These are phyloP conservation scores for Tetramorium simillimum DNA, from an alignment of 1,140 invertebrate species.

Conservation along the genomic window DNA sequence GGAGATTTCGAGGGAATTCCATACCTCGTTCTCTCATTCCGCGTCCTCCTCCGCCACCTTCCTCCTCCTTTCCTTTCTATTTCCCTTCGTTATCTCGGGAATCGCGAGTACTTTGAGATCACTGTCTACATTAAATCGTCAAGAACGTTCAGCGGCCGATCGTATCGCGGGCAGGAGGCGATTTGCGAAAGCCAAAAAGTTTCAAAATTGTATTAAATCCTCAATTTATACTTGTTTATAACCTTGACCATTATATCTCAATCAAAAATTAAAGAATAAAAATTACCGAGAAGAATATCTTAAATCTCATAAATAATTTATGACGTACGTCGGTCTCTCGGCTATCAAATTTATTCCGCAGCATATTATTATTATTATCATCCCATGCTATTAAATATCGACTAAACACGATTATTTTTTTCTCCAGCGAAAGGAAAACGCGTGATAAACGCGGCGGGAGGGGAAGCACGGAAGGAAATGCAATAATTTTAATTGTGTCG, in stretches of 20 bases:
- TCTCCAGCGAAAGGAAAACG: not conserved
- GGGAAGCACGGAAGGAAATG: conserved; percentile 34
- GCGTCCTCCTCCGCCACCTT: conserved; percentile 1
- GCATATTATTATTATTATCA: conserved; percentile 26
- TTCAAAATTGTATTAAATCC: conserved; percentile 13
- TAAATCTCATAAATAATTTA: conserved; percentile 39
- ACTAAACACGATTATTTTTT: not conserved
- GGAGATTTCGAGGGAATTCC: conserved; percentile 67
- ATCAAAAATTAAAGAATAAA: conserved; percentile 7
- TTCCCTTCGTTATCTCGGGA: conserved; percentile 21
- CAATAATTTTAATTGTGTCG: conserved; percentile 48
- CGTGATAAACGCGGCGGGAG: not conserved
- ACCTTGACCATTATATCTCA: not conserved
- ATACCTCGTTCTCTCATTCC: conserved; percentile 21
- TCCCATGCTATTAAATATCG: not conserved
- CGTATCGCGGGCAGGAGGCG: not conserved
- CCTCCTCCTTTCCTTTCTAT: not conserved
- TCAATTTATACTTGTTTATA: not conserved
- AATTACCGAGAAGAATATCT: conserved; percentile 1
- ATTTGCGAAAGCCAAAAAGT: not conserved
- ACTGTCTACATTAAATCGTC: conserved; percentile 54
- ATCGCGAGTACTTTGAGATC: conserved; percentile 48
- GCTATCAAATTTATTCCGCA: conserved; percentile 2
- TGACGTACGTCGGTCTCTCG: not conserved
- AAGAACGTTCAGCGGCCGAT: conserved; percentile 41